Evolutionary conservation across 2,888 invertebrate genomes (phyloP).

Genomic region (Lasioglossum oenotherae): DNA sequence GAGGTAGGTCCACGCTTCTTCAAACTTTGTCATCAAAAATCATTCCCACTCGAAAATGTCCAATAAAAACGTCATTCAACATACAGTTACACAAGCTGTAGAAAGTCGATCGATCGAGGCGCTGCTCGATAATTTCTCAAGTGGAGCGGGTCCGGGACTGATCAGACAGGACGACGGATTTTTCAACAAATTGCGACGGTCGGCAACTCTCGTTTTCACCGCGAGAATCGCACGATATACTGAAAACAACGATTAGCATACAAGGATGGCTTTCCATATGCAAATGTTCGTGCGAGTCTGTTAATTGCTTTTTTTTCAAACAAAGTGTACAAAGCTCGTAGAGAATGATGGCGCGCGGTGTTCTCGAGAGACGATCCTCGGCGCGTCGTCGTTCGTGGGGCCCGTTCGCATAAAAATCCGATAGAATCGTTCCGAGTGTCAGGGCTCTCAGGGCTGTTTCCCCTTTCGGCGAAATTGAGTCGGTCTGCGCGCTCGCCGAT

Average conservation of each 20-base stretch:
- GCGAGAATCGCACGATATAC: background rate
- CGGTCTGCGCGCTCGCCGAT: conserved; percentile 39
- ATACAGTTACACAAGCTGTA: background rate
- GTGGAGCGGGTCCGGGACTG: background rate
- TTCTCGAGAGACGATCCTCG: background rate
- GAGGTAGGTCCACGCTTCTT: background rate
- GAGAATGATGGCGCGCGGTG: background rate
- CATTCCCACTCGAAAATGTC: background rate
- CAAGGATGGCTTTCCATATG: background rate
- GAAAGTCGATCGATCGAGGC: background rate
- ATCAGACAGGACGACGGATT: background rate
- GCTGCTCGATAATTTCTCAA: background rate
- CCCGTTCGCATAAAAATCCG: conserved; percentile 14
- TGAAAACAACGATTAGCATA: background rate
- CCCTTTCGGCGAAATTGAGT: conserved; percentile 52
- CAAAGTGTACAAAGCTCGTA: background rate
- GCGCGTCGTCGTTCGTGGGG: background rate
- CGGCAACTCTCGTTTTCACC: background rate
- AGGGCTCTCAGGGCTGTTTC: conserved; percentile 18
- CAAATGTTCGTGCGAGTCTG: background rate
- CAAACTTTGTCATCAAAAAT: background rate
- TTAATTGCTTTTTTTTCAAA: background rate
- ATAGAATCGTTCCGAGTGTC: conserved; percentile 14
- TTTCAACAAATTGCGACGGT: background rate
- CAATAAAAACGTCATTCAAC: background rate